phyloP scores from a whole-genome alignment of 2,888 invertebrate species.

The Hyles lineata region DNA sequence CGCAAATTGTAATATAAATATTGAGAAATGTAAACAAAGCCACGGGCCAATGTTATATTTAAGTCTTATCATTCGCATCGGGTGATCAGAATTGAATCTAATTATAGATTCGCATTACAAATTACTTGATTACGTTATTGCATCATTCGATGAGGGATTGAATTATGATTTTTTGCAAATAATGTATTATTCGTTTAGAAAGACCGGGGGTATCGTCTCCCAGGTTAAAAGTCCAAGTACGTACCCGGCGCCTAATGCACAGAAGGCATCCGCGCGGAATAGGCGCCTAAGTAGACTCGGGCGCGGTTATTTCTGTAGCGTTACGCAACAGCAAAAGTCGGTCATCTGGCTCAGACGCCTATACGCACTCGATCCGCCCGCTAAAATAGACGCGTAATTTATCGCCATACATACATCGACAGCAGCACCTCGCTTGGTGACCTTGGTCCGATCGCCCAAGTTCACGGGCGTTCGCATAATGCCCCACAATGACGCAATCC shows the following conservation, averaged over 20 bases:
- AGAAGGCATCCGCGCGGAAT: conserved; percentile 30
- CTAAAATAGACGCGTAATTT: conserved; percentile 59
- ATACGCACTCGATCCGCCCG: conserved; percentile 60
- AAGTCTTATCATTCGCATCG: not conserved
- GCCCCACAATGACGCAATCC: conserved; percentile 42
- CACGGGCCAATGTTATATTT: not conserved
- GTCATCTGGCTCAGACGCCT: conserved; percentile 64
- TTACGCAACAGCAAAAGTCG: conserved; percentile 76
- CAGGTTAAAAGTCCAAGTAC: not conserved
- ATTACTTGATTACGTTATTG: not conserved
- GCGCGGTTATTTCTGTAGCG: conserved; percentile 62
- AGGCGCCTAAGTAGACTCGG: conserved; percentile 46
- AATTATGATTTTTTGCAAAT: too few relatives aligned
- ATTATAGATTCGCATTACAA: not conserved
- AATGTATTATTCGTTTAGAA: too few relatives aligned
- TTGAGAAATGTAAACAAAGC: conserved; percentile 1
- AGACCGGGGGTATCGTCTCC: not conserved
- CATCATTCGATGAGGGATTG: too few relatives aligned
- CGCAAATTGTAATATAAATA: conserved; percentile 1
- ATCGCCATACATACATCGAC: conserved; percentile 63
- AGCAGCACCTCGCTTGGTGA: conserved; percentile 58
- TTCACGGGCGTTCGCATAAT: conserved; percentile 71
- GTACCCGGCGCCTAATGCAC: conserved; percentile 18
- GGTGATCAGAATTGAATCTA: not conserved
- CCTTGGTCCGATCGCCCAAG: conserved; percentile 78